Conservation (phyloP, 2,113 vertebrate genomes). For the Butorides virescens region DNA sequence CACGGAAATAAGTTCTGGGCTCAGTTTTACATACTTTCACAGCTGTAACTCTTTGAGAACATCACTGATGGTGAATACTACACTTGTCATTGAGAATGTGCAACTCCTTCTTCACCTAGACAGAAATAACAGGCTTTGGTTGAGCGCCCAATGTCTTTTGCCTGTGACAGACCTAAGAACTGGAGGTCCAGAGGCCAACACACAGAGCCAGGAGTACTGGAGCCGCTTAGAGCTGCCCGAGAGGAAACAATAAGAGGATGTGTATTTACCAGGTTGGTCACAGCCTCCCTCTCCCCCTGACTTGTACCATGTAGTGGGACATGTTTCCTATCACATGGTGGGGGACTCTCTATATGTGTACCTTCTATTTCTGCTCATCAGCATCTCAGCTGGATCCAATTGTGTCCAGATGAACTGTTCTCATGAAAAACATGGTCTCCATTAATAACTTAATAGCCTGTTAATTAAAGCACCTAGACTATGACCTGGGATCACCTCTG, state of each 20-base stretch:
- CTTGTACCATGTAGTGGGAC: not conserved
- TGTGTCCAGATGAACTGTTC: not conserved
- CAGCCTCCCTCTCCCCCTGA: not conserved
- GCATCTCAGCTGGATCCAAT: not conserved
- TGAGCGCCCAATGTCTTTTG: not conserved
- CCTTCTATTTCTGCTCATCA: not conserved
- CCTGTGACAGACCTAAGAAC: not conserved
- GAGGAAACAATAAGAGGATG: not conserved
- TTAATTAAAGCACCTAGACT: not conserved
- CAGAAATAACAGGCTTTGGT: not conserved
- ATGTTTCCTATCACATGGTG: not conserved
- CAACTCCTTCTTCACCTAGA: not conserved
- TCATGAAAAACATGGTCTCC: not conserved
- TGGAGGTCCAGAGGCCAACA: not conserved
- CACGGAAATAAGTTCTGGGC: not conserved
- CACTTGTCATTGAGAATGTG: fast-evolving
- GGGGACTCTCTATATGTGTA: not conserved
- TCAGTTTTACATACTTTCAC: not conserved
- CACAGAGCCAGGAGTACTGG: not conserved
- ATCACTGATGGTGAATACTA: not conserved
- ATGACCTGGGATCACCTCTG: not conserved
- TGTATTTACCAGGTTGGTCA: not conserved
- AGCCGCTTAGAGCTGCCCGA: not conserved
- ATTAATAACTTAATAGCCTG: not conserved
- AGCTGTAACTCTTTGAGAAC: not conserved